These are phyloP conservation scores for Nansenia antarctica DNA, from an alignment of 2,113 vertebrate genomes.

Conservation along the genomic window DNA sequence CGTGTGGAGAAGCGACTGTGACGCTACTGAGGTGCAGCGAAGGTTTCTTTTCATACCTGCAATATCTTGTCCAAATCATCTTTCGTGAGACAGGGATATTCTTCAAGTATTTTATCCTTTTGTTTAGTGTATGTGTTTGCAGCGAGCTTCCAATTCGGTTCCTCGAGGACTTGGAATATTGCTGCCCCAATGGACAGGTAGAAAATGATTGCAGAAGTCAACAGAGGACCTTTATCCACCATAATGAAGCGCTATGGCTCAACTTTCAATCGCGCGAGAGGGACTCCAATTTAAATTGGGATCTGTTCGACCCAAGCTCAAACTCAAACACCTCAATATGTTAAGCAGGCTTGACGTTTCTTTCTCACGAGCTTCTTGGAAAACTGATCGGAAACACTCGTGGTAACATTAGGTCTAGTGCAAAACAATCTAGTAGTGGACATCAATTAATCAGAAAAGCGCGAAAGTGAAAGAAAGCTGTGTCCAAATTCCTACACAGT, in stretches of 20 bases:
- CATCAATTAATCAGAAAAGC: neutral
- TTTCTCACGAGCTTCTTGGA: slow-evolving; percentile 18
- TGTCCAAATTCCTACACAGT: neutral
- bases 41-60: slow-evolving; percentile 90
- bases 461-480: neutral
- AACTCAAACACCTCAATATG: neutral
- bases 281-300: neutral
- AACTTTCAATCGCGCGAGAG: slow-evolving; percentile 2
- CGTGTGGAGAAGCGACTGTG: too few species aligned
- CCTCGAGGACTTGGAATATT: slow-evolving; percentile 96
- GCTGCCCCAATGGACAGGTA: slow-evolving; percentile 98
- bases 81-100: slow-evolving; percentile 85
- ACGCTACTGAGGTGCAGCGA: too few species aligned
- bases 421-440: neutral
- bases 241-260: slow-evolving; percentile 72
- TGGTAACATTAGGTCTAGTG: slow-evolving; percentile 33
- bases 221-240: slow-evolving; percentile 95
- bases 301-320: neutral
- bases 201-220: slow-evolving; percentile 97
- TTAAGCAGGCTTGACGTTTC: neutral
- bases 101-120: slow-evolving; percentile 82
- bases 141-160: slow-evolving; percentile 89
- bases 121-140: slow-evolving; percentile 75
- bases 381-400: slow-evolving; percentile 14
- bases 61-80: slow-evolving; percentile 88